These are phyloP conservation scores for Falco rusticolus DNA, from an alignment of 2,797 vertebrate genomes.

Conservation along the genomic window DNA sequence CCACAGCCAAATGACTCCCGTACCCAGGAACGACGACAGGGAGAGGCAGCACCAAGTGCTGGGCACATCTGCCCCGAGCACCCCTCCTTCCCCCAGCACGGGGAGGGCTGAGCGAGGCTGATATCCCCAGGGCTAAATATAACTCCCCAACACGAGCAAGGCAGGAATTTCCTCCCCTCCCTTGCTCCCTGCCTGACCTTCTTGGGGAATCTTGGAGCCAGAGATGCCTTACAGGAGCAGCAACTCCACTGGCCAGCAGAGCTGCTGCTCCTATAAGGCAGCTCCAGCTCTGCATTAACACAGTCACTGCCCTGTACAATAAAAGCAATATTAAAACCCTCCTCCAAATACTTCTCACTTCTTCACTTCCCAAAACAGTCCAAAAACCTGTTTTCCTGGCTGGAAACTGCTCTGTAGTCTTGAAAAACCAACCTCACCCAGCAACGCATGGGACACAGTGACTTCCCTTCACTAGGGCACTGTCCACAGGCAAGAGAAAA, in stretches of 20 bases:
- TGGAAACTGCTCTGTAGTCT: background rate
- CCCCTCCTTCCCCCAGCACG: background rate
- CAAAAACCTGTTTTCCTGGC: background rate
- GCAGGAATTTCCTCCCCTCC: conserved; percentile 49
- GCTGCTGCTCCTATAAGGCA: background rate
- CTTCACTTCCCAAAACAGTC: background rate
- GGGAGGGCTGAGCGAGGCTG: background rate
- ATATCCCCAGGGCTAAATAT: conserved; percentile 60
- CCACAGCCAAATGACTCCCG: background rate
- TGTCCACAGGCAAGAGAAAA: background rate
- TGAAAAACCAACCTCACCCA: background rate
- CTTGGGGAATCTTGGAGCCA: conserved; percentile 55
- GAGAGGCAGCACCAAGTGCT: background rate
- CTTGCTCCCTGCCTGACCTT: conserved; percentile 51
- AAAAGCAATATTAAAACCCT: background rate
- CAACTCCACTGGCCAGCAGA: background rate
- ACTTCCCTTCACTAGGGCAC: background rate
- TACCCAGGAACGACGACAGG: accelerated
- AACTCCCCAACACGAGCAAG: conserved; percentile 19
- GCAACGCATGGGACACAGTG: accelerated
- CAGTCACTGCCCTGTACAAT: background rate
- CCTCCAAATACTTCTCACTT: background rate
- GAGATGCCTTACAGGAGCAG: conserved; percentile 38
- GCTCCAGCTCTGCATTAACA: background rate
- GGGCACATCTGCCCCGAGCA: background rate